Conservation (phyloP, 2,113 vertebrate species). For the Pteruthius melanotis region DNA sequence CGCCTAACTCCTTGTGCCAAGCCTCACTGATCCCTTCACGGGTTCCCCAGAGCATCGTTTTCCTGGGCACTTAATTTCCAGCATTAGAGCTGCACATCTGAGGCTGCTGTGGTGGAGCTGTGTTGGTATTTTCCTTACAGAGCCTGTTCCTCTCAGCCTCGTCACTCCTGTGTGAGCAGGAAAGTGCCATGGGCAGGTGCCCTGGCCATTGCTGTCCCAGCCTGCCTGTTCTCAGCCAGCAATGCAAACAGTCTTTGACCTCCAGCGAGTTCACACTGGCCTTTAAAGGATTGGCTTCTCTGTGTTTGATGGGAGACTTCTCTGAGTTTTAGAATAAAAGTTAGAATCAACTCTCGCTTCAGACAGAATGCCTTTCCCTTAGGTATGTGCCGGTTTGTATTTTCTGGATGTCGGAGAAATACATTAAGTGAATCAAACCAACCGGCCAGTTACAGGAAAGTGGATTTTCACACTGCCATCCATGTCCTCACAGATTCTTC, state of each 20-base stretch:
- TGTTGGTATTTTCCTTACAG: not conserved
- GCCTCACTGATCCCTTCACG: constrained; percentile 10
- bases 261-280: not conserved
- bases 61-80: constrained; percentile 33
- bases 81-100: constrained; percentile 29
- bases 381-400: fast-evolving
- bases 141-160: not conserved
- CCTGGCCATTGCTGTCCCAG: not conserved
- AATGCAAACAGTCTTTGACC: not conserved
- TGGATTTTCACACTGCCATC: not conserved
- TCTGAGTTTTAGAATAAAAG: not conserved
- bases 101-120: not conserved
- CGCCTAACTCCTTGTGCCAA: constrained; percentile 13
- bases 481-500: not conserved
- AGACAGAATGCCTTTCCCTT: not conserved
- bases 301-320: not conserved
- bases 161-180: not conserved
- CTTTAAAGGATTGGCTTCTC: not conserved
- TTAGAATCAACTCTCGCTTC: not conserved
- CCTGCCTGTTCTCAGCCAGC: not conserved
- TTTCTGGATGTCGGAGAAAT: not conserved
- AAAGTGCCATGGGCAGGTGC: not conserved
- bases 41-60: not conserved
- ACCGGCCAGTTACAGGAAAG: not conserved
- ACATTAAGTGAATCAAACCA: not conserved